Evolutionary conservation across 1,140 invertebrate species (phyloP).

Genomic region (Trachymyrmex cornetzi): DNA sequence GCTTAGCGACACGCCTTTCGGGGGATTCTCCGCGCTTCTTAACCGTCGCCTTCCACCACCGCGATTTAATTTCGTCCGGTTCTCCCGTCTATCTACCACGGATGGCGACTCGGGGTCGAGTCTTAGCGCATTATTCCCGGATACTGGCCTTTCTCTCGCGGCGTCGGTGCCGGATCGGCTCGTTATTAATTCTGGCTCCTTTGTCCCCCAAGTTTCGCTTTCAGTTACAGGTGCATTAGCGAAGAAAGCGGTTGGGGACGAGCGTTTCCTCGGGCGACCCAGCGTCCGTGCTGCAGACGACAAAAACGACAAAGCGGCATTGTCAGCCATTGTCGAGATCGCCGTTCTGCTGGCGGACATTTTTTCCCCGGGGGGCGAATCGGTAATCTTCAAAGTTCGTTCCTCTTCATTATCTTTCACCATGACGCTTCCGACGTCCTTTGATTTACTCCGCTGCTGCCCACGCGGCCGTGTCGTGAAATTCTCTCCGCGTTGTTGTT

Average conservation of each 20-base stretch:
- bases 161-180: background rate
- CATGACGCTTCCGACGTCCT: background rate
- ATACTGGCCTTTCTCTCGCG: background rate
- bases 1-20: background rate
- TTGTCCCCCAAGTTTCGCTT: background rate
- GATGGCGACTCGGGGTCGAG: background rate
- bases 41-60: slow-evolving; percentile 4
- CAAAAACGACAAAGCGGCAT: background rate
- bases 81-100: background rate
- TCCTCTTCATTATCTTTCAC: background rate
- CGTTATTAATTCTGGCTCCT: slow-evolving; percentile 24
- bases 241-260: background rate
- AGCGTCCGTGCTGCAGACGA: background rate
- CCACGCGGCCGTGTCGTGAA: background rate
- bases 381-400: background rate
- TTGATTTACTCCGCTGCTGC: background rate
- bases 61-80: slow-evolving; percentile 43
- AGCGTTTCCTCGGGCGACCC: background rate
- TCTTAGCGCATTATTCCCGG: background rate
- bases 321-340: background rate
- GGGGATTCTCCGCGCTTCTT: slow-evolving; percentile 36
- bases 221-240: background rate
- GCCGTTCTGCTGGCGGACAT: background rate
- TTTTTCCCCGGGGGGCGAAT: background rate
- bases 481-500: background rate